Evolutionary conservation across 2,113 vertebrate species (phyloP).

Genomic region (Anarhynchus alexandrinus): DNA sequence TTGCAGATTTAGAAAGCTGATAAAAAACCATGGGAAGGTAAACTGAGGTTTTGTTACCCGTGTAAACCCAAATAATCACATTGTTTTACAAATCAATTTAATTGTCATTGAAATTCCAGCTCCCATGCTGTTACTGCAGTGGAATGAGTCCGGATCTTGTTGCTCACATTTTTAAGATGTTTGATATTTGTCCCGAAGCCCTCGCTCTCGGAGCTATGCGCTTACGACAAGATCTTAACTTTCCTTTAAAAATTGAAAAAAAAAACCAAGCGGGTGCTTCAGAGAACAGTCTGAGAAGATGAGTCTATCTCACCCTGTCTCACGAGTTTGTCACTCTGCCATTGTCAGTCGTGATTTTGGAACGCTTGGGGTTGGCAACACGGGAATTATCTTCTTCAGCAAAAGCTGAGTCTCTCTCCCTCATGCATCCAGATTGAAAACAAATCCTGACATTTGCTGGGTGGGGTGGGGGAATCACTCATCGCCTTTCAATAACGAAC

Average conservation of each 20-base stretch:
- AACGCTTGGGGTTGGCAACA: neutral
- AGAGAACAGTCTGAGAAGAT: neutral
- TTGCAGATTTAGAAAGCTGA: slow-evolving; percentile 23
- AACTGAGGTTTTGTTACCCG: neutral
- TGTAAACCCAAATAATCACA: neutral
- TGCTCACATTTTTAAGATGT: neutral
- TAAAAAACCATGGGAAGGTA: slow-evolving; percentile 35
- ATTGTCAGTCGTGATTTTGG: neutral
- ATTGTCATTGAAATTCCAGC: neutral
- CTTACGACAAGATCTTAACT: neutral
- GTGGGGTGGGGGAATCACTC: neutral
- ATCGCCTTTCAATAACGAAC: neutral
- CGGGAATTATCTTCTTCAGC: neutral
- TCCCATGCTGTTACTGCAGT: neutral
- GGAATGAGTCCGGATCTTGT: neutral
- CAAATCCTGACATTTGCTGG: neutral
- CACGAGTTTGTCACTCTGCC: neutral
- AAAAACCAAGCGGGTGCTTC: rapidly evolving
- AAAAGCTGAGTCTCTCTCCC: neutral
- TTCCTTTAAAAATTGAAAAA: neutral
- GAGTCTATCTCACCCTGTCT: neutral
- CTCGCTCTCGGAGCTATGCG: neutral
- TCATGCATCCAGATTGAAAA: neutral
- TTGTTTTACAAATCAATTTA: neutral
- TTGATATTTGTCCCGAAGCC: neutral